A percentile compares a stretch with the other conserved stretches of the same genome.
These are phyloP conservation scores for Branchinecta lynchi DNA, from an alignment of 1,140 invertebrate species.

Conservation along the genomic window DNA sequence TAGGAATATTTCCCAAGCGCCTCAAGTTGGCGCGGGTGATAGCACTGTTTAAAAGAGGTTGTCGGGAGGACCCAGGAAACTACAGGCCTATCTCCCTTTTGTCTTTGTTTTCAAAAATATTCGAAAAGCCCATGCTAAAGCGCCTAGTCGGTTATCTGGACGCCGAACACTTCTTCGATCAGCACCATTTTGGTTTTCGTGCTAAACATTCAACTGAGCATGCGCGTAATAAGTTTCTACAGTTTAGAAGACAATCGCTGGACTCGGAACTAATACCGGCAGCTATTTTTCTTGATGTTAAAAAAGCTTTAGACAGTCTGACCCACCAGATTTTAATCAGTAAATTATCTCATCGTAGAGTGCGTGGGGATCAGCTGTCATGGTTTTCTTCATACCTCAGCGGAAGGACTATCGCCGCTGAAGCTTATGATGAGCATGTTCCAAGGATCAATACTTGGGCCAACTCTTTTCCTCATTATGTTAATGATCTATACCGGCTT, in stretches of 20 bases:
- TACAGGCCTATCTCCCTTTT: too few relatives aligned
- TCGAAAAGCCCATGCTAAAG: too few relatives aligned
- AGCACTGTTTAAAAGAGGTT: too few relatives aligned
- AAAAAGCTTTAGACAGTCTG: background rate
- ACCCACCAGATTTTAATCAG: background rate
- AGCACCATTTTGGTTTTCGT: background rate
- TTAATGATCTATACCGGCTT: too few relatives aligned
- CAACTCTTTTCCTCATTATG: too few relatives aligned
- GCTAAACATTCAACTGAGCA: background rate
- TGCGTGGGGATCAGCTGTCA: background rate
- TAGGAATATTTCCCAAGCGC: too few relatives aligned
- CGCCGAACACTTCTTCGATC: background rate
- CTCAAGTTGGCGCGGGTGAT: too few relatives aligned
- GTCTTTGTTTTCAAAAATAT: too few relatives aligned
- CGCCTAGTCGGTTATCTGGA: too few relatives aligned
- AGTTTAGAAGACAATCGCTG: background rate
- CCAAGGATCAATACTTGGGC: too few relatives aligned
- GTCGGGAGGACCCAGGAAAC: too few relatives aligned
- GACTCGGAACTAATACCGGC: background rate
- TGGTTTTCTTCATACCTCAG: background rate
- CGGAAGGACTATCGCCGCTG: background rate
- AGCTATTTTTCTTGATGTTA: constrained; percentile 1
- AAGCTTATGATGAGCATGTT: background rate
- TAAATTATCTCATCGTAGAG: background rate
- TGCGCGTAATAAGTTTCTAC: constrained; percentile 4